phyloP scores from a whole-genome alignment of 2,797 vertebrate genomes.

The Podarcis lilfordi region DNA sequence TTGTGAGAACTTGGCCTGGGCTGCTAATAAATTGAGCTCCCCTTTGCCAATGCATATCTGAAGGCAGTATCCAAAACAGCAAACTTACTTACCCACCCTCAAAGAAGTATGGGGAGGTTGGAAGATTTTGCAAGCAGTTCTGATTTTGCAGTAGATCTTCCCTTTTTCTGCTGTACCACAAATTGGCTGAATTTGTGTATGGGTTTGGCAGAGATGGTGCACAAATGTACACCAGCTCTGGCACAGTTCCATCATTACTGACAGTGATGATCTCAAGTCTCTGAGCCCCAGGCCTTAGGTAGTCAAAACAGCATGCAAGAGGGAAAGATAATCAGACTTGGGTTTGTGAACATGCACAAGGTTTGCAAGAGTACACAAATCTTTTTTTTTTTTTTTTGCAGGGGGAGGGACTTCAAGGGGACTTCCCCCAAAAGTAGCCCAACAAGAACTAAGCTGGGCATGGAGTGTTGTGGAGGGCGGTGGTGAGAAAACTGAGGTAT shows the following conservation, averaged over 20 bases:
- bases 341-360: no score
- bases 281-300: no score
- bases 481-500: no score
- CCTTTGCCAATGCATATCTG: neutral
- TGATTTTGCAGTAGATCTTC: neutral
- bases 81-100: neutral
- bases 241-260: neutral
- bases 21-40: neutral
- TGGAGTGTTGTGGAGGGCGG: no score
- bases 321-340: no score
- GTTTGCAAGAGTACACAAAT: no score
- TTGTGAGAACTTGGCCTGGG: neutral
- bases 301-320: neutral
- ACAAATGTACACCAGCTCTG: neutral
- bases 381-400: no score
- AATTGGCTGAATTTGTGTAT: neutral
- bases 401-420: no score
- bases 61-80: neutral
- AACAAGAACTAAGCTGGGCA: no score
- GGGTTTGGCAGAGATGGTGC: neutral
- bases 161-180: neutral
- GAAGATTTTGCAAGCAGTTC: neutral
- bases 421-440: no score
- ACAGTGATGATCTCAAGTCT: neutral
- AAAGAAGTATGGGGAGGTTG: neutral